Percentiles rank a stretch among this genome's conserved stretches.
phyloP scores from a whole-genome alignment of 2,113 vertebrate genomes.

The Heliornis fulica region DNA sequence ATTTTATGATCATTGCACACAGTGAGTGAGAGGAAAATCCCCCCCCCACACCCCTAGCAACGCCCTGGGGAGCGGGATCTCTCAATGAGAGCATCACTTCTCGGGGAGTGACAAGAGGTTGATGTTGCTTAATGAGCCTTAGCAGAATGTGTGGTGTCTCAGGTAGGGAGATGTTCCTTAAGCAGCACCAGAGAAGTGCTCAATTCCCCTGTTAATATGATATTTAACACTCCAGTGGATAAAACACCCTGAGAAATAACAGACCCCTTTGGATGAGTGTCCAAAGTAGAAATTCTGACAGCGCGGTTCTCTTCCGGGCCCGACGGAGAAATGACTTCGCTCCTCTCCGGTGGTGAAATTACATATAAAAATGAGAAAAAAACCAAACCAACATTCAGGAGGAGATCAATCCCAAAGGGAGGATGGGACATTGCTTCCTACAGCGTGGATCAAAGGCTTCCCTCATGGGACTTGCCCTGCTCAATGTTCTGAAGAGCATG shows the following conservation, averaged over 20 bases:
- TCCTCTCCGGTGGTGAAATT: neutral
- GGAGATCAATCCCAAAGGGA: neutral
- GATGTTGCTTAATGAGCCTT: neutral
- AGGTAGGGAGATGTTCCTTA: neutral
- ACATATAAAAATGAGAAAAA: neutral
- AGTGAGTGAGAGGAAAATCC: neutral
- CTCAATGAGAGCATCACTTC: neutral
- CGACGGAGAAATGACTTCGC: neutral
- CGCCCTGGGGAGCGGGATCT: rapidly evolving
- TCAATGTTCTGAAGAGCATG: neutral
- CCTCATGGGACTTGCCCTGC: rapidly evolving
- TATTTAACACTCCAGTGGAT: neutral
- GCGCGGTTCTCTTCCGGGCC: neutral
- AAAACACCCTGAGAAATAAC: neutral
- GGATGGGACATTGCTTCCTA: neutral
- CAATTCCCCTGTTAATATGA: neutral
- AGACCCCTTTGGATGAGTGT: neutral
- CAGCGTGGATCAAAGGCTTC: neutral
- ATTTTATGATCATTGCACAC: neutral
- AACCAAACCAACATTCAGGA: too few species aligned
- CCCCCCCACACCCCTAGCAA: too few species aligned
- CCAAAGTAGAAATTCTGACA: neutral
- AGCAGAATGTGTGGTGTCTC: neutral
- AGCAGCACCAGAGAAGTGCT: neutral
- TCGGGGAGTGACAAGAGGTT: neutral